Evolutionary conservation across 2,888 invertebrate genomes (phyloP), one percentile per base, ranked within the genome.

Genomic region (Papilio elwesi): DNA sequence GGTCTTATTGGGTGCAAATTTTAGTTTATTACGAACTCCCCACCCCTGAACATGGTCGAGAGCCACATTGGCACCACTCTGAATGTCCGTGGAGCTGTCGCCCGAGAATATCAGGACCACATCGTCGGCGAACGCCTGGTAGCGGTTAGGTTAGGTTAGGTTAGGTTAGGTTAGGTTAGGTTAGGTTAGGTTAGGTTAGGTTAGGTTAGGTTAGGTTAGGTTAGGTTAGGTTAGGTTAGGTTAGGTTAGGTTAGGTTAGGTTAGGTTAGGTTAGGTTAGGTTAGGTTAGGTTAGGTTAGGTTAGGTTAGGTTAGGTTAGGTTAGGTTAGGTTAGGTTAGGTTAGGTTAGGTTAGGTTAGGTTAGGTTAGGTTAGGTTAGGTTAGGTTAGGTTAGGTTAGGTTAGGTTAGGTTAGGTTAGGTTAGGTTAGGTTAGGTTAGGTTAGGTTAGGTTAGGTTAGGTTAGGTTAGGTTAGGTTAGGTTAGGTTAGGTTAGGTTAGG

Each of bases 401-500:
- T 70, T 70, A 70, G n/a, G 59, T 62, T 62, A 49, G 70, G 65
- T 74, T 70, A 67, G 74, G 74, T 74, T 74, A 70, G 74, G 74
- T 74, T 74, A 70, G 74, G 74, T 70, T 74, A 59, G 70, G 74
- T 74, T 74, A 70, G 74, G 74, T 74, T 74, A 67, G 73, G 73
- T 73, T 74, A 70, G 74, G 74, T 74, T 74, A 70, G 73, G 73
- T 73, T 73, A 70, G 73, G 73, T 70, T 73, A 70, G 73, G 73
- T 73, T 73, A 70, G 73, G 73, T 73, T 73, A 70, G 73, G 73
- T 73, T 73, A 70, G 73, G 73, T 73, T 73, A 70, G 73, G 73
- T 73, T 73, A 70, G 73, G 73, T 73, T 73, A 70, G 73, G 73
- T 70, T 73, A 70, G 73, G 73, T 70, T 73, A 70, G 73, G 68